Base-by-base conservation (phyloP, 2,113 vertebrate species). In the Pelmatolapia mariae region DNA sequence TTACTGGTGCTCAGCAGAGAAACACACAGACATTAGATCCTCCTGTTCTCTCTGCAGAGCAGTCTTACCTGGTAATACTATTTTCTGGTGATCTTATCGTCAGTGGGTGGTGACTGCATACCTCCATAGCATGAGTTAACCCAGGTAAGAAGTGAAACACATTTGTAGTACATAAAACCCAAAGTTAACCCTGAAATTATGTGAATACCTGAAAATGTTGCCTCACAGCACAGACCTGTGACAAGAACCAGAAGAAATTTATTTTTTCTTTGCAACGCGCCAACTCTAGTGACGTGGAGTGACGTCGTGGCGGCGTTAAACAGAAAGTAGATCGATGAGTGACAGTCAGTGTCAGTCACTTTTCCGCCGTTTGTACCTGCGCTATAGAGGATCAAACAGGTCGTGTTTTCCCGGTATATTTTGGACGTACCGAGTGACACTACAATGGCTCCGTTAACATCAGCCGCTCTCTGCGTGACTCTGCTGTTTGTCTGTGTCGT, bases 361-460 rank as follows among this genome's bases (percentile, higher is more conserved):
- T 63, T 63, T 33, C 1, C 57, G 16, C 29, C 16, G 6, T 7
- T 7, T n/a, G 10, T 0, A n/a, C 18, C 10, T 63, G 31, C 0
- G 5, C 2, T 5, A 7, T 1, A 36, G 1, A n/a, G 31, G 59
- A 63, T 63, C 59, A 18, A 19, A 63, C 31, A 36, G 31, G 31
- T 5, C 0, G 16, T 0, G 18, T 11, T 63, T 63, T 0, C 26
- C 10, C 59, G 31, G 59, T 61, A 1, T 61, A 0, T 18, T 61
- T 10, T 18, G 26, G 57, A 61, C 0, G 0, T 6, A 18, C 15
- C 3, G 29, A 63, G 0, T 18, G 0, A 1, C 1, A 59, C 26
- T 1, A 57, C 3, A 9, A 16, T 59, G 56, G 8, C 24, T 29
- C 12, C 0, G 24, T 3, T 57, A 57, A 57, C 24, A 16, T 57